Base-by-base conservation (phyloP, 2,888 invertebrate genomes). In the Lasioglossum zephyrum region DNA sequence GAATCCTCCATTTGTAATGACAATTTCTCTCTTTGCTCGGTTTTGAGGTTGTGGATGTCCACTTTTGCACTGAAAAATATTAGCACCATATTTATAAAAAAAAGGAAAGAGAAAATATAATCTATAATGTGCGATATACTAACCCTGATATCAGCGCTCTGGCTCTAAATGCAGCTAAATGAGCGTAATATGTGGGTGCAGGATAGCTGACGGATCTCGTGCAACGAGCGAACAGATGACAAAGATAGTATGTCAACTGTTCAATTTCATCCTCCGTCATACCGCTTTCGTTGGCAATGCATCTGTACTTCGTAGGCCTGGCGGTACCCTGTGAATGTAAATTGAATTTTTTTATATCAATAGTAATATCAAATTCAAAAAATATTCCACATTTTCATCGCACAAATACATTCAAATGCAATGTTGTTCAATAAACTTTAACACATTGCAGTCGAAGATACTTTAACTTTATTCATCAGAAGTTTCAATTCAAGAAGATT, bases 111-210 rank as follows among this genome's bases (percentile, higher is more conserved):
- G 22, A 26, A 44, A 22, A 22, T 66, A 36, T 4, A 22, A 36
- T 1, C 22, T 22, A 9, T 66, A 22, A 36, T 63, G 31, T 53
- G 44, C 18, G 4, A 49, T 16, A 79, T n/a, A 95, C 96, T 94
- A 93, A 95, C 96, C 93, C 91, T 0, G 93, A 90, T 22, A 96
- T 96, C 31, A 96, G 95, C 36, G 96, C 95, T 73, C 96, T 94
- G 2, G 96, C 98, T 26, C 98, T 96, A 77, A 97, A 97, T 18
- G 98, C 98, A n/a, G 97, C 98, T 77, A 98, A 96, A 95, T 98
- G 98, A 22, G 98, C 98, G 95, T 98, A 97, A 95, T 98, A 98
- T 0, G 98, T 98, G 1, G 98, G 98, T 2, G 98, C 97, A 8
- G 98, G 98, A 95, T 98, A 98, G 22, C 98, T 98, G 0, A 98